Percentiles rank a stretch among this genome's conserved stretches.
These are phyloP conservation scores for Cenopis cana DNA, from an alignment of 2,888 invertebrate genomes.

Conservation along the genomic window DNA sequence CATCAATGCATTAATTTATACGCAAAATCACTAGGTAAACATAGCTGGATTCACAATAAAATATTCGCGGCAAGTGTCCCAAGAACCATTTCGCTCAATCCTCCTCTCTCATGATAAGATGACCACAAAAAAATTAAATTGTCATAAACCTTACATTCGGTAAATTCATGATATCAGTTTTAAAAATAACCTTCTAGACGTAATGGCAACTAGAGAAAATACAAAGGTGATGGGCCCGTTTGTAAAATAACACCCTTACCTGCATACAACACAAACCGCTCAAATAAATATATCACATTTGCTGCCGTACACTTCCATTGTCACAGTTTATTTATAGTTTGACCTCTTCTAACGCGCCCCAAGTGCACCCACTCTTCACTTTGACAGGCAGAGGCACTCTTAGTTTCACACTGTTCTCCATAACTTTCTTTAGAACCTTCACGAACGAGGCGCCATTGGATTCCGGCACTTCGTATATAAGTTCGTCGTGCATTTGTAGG, in stretches of 20 bases:
- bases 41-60: slow-evolving; percentile 34
- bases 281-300: slow-evolving; percentile 18
- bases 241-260: not conserved
- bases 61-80: not conserved
- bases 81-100: not conserved
- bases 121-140: too few relatives aligned
- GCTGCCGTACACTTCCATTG: not conserved
- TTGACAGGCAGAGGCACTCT: slow-evolving; percentile 95
- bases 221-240: not conserved
- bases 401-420: slow-evolving; percentile 91
- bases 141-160: not conserved
- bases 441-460: slow-evolving; percentile 84
- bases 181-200: too few relatives aligned
- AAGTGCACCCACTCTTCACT: slow-evolving; percentile 91
- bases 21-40: slow-evolving; percentile 48
- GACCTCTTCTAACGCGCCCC: slow-evolving; percentile 86
- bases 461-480: slow-evolving; percentile 94
- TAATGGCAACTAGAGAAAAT: not conserved
- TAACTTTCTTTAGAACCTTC: slow-evolving; percentile 88
- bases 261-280: not conserved
- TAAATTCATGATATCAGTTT: too few relatives aligned
- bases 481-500: slow-evolving; percentile 97
- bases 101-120: too few relatives aligned
- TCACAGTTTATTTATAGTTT: slow-evolving; percentile 48
- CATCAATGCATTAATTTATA: slow-evolving; percentile 38